phyloP scores from a whole-genome alignment of 64 coral and sea anemone genomes.

The Montipora foliosa region DNA sequence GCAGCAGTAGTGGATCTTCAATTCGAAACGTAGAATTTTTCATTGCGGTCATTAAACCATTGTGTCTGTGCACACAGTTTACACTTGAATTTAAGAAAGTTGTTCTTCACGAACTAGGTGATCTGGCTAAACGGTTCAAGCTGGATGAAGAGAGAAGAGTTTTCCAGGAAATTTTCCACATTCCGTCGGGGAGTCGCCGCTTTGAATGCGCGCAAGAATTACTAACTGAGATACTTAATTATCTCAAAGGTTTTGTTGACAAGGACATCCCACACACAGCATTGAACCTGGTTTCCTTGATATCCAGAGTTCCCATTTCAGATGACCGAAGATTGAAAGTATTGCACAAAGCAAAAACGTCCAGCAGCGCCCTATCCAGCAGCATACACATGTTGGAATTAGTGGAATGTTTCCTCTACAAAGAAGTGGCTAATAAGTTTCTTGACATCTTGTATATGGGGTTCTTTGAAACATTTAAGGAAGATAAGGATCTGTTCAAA shows the following conservation, averaged over 20 bases:
- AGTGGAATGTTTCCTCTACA: accelerated
- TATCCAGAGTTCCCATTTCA: not conserved
- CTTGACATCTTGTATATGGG: not conserved
- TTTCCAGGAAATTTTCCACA: not conserved
- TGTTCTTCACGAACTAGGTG: not conserved
- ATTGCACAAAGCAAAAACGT: not conserved
- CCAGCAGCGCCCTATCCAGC: not conserved
- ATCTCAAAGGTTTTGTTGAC: not conserved
- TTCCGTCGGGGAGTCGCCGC: not conserved
- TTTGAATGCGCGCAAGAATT: not conserved
- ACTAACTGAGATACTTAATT: not conserved
- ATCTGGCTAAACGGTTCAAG: not conserved
- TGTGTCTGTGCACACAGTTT: not conserved
- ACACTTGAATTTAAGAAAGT: not conserved
- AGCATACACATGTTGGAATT: not conserved
- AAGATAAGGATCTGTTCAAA: not conserved
- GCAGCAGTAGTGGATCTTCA: not conserved
- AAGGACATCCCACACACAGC: not conserved
- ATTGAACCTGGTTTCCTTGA: not conserved
- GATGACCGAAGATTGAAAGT: constrained; percentile 5
- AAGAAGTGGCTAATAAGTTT: not conserved
- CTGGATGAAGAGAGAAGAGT: not conserved
- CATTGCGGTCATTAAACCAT: not conserved
- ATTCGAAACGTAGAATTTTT: not conserved
- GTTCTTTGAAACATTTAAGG: not conserved